Conservation (phyloP, 2,888 invertebrate species). For the Polyommatus icarus region DNA sequence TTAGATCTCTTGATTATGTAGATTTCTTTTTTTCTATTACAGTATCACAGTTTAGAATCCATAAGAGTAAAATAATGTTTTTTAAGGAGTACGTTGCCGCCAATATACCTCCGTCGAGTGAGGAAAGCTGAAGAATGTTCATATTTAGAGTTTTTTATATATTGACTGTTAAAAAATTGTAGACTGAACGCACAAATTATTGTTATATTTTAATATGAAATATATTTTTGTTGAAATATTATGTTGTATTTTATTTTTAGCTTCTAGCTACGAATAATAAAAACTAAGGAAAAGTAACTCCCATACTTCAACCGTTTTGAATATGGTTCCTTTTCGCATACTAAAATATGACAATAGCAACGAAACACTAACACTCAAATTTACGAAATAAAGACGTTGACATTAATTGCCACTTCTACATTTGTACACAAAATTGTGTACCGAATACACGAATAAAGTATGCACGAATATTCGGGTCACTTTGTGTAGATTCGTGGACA, state of each 20-base stretch:
- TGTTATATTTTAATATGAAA: conserved; percentile 30
- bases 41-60: conserved; percentile 75
- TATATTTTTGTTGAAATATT: conserved; percentile 13
- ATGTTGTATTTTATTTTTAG: conserved; percentile 8
- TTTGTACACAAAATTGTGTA: no score
- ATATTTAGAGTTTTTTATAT: conserved; percentile 33
- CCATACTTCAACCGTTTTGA: no score
- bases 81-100: conserved; percentile 58
- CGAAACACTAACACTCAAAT: no score
- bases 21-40: conserved; percentile 60
- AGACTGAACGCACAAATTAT: conserved; percentile 12
- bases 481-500: no score
- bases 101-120: conserved; percentile 40
- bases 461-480: no score
- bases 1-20: conserved; percentile 7
- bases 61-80: conserved; percentile 74
- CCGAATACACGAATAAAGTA: no score
- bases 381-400: no score
- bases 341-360: no score
- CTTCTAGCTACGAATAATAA: no score
- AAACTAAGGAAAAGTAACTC: no score
- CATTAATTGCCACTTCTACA: no score
- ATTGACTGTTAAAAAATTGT: conserved; percentile 20
- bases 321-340: no score
- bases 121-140: conserved; percentile 52